Evolutionary conservation across 2,113 vertebrate genomes (phyloP), one percentile per base, ranked within the genome.

Genomic region (Hipposideros armiger): DNA sequence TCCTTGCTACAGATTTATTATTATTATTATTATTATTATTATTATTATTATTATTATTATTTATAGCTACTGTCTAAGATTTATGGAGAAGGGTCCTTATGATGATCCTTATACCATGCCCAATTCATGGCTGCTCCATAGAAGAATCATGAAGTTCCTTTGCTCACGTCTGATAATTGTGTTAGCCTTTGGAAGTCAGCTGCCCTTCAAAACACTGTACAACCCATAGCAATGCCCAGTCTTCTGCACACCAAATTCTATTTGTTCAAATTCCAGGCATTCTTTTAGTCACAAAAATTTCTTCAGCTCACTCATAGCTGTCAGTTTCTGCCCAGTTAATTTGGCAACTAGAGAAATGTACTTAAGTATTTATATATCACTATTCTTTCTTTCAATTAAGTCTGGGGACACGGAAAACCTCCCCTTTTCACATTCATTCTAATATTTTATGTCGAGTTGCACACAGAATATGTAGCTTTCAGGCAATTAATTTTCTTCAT

Each of bases 311-410:
- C 19, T 69, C 56, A 45, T 6, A 89, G 78, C 32, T 78, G 7
- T 78, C 83, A 95, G 67, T 40, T 88, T 56, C n/a, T 97, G 92
- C 78, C 95, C 94, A 97, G 78, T 30, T 78, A 69, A 87, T 58
- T 13, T 83, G 36, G 62, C 73, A 95, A 66, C 50, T 67, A 69
- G 28, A 73, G 36, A 83, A 91, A 89, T 70, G 26, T 42, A 74
- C 70, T n/a, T 26, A 74, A 22, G 20, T 64, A 58, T 78, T 94
- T 87, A 45, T 36, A 90, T 32, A 16, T 87, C 74, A 86, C 20
- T 30, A 88, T 87, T 85, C 42, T 77, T 67, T 84, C 80, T 91
- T 77, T 93, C 84, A 95, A 76, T 84, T 87, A 87, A 66, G 52
- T 20, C n/a, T 62, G 6, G 30, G 36, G 62, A 45, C 40, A 62